phyloP scores from a whole-genome alignment of 2,888 invertebrate species.

The Tachina lurida region DNA sequence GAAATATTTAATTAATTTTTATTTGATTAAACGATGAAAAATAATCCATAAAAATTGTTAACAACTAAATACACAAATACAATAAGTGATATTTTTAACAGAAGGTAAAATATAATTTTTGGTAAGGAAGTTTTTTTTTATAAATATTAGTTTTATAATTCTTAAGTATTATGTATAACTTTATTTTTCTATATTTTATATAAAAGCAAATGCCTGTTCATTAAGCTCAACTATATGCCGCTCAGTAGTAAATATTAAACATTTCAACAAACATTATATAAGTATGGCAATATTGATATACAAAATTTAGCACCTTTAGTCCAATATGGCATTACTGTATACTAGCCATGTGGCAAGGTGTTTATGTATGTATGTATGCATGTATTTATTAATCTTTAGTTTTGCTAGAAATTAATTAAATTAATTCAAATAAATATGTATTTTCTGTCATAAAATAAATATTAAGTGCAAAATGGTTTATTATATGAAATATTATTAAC shows the following conservation, averaged over 20 bases:
- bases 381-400: neutral
- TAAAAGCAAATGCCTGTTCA: neutral
- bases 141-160: neutral
- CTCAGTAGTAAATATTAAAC: neutral
- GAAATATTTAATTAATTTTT: too few relatives aligned
- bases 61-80: neutral
- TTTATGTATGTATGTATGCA: neutral
- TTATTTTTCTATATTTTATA: neutral
- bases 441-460: neutral
- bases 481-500: neutral
- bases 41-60: neutral
- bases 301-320: neutral
- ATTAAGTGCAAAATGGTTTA: neutral
- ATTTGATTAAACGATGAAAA: neutral
- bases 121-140: neutral
- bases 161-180: neutral
- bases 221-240: neutral
- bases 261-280: neutral
- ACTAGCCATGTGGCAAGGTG: neutral
- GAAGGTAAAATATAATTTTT: neutral
- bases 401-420: neutral
- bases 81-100: neutral
- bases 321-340: neutral
- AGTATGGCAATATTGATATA: neutral
- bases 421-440: conserved; percentile 7